Percentiles rank a stretch among this genome's conserved stretches.
These are phyloP conservation scores for Drosophila bocki DNA, from an alignment of 1,140 invertebrate species.

Conservation along the genomic window DNA sequence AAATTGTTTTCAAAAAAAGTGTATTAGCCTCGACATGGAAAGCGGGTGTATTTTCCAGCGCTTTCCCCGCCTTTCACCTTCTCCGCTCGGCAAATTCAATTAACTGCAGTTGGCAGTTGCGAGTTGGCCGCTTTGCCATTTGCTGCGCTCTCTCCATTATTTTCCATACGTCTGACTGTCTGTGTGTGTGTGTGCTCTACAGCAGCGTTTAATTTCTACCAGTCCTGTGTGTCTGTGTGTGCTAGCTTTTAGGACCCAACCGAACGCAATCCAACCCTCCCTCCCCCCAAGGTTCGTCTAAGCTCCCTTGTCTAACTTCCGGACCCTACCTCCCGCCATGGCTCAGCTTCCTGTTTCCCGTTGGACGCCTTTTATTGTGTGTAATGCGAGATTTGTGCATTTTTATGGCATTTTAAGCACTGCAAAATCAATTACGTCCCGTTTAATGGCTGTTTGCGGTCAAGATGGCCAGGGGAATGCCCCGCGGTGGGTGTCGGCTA, in stretches of 20 bases:
- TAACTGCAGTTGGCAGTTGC: slow-evolving; percentile 66
- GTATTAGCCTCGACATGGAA: slow-evolving; percentile 13
- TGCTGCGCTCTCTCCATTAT: slow-evolving; percentile 54
- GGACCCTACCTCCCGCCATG: not conserved
- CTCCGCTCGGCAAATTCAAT: slow-evolving; percentile 57
- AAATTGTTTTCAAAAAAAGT: slow-evolving; percentile 18
- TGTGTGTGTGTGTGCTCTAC: slow-evolving; percentile 26
- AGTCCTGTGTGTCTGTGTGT: slow-evolving; percentile 8
- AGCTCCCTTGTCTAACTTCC: slow-evolving; percentile 7
- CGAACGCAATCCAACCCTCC: not conserved
- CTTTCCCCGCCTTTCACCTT: slow-evolving; percentile 19
- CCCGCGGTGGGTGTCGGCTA: not conserved
- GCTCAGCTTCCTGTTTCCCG: slow-evolving; percentile 11
- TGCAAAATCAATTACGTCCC: slow-evolving; percentile 64
- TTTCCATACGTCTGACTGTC: slow-evolving; percentile 34
- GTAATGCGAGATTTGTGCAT: slow-evolving; percentile 63
- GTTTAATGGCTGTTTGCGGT: slow-evolving; percentile 63
- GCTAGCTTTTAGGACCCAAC: slow-evolving; percentile 32
- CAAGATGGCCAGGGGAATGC: slow-evolving; percentile 19
- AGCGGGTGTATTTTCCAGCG: not conserved
- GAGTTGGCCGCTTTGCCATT: slow-evolving; percentile 46
- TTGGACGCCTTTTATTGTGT: slow-evolving; percentile 46
- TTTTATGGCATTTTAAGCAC: slow-evolving; percentile 70
- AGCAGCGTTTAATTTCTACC: slow-evolving; percentile 53
- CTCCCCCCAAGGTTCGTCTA: not conserved